Percentiles rank a stretch among this genome's conserved stretches.
phyloP scores from a whole-genome alignment of 2,113 vertebrate genomes.

The Hemibagrus wyckioides region DNA sequence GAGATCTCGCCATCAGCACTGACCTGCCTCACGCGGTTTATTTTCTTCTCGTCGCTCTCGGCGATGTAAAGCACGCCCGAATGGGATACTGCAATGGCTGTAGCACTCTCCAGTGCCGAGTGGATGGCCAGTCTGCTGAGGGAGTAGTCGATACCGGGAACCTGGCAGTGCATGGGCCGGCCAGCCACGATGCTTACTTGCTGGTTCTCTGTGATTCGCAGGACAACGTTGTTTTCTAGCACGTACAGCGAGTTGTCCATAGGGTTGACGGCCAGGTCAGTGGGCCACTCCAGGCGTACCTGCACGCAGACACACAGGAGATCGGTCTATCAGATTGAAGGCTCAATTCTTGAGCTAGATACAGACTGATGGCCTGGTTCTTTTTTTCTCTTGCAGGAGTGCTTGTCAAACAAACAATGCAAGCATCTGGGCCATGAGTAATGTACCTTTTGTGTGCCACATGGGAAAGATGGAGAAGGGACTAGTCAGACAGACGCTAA shows the following conservation, averaged over 20 bases:
- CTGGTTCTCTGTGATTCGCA: constrained; percentile 87
- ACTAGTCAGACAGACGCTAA: background rate
- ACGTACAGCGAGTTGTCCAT: constrained; percentile 91
- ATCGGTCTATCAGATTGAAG: background rate
- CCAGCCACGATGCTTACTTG: constrained; percentile 91
- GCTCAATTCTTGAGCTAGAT: background rate
- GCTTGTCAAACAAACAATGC: background rate
- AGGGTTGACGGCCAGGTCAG: constrained; percentile 87
- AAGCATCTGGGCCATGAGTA: constrained; percentile 25
- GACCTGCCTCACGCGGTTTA: constrained; percentile 88
- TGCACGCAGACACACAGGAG: constrained; percentile 50
- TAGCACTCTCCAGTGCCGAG: constrained; percentile 87
- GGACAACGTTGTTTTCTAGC: constrained; percentile 88
- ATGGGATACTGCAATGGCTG: constrained; percentile 85
- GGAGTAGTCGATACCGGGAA: constrained; percentile 89
- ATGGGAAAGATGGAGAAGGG: background rate
- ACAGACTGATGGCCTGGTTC: background rate
- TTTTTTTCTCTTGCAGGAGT: background rate
- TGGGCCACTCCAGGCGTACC: constrained; percentile 91
- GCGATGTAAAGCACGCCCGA: constrained; percentile 87
- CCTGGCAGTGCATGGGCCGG: constrained; percentile 90
- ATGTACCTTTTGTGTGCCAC: constrained; percentile 2
- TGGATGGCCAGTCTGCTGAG: constrained; percentile 90
- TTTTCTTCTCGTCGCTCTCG: constrained; percentile 91
- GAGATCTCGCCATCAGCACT: constrained; percentile 88